phyloP scores from a whole-genome alignment of 2,797 vertebrate genomes.

The Tenualosa ilisha region DNA sequence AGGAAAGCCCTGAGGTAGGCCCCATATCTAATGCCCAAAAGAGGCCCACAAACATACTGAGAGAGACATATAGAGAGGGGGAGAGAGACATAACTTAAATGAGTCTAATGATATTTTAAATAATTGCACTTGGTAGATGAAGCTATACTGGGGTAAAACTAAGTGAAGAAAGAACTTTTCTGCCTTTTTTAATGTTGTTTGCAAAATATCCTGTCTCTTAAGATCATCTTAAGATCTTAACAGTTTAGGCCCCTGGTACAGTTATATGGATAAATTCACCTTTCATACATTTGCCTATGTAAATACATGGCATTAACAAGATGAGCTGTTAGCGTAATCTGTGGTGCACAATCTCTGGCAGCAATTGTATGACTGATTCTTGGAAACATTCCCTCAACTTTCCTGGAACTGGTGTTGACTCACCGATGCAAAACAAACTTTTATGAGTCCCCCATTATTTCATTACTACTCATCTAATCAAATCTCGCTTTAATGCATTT shows the following conservation, averaged over 20 bases:
- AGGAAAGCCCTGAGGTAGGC: not conserved
- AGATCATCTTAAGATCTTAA: no score
- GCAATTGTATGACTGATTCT: conserved; percentile 27
- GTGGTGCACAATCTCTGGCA: not conserved
- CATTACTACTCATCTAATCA: conserved; percentile 56
- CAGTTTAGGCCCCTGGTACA: no score
- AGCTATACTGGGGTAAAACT: conserved; percentile 40
- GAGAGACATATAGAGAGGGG: conserved; percentile 45
- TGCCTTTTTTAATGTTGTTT: no score
- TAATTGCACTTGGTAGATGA: conserved; percentile 55
- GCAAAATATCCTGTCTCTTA: no score
- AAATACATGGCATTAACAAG: not conserved
- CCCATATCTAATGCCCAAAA: not conserved
- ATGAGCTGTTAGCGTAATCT: not conserved
- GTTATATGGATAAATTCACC: no score
- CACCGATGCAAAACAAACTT: conserved; percentile 54
- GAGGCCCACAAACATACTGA: not conserved
- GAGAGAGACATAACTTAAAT: conserved; percentile 48
- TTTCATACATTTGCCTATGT: not conserved
- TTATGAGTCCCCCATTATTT: conserved; percentile 49
- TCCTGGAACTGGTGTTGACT: conserved; percentile 55
- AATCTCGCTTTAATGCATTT: conserved; percentile 57
- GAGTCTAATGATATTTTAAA: conserved; percentile 51
- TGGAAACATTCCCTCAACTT: conserved; percentile 46
- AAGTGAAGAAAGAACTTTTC: no score